Conservation (phyloP, 2,113 vertebrate genomes). For the Calyptomena viridis region DNA sequence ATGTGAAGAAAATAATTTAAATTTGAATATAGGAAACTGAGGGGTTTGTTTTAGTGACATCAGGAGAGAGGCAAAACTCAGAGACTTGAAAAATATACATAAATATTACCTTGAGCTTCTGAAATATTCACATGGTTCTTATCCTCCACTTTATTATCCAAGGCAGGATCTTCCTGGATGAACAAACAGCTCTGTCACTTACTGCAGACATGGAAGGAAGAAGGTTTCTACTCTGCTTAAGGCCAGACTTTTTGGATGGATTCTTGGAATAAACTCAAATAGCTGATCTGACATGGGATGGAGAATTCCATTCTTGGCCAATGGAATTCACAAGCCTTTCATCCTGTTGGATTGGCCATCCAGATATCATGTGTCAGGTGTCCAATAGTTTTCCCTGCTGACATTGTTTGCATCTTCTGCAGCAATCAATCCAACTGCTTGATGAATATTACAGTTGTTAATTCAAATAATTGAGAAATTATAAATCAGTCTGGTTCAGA, state of each 20-base stretch:
- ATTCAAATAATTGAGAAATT: background rate
- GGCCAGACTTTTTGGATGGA: background rate
- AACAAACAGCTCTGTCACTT: background rate
- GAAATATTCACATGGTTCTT: background rate
- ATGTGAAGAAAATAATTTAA: background rate
- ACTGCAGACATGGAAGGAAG: background rate
- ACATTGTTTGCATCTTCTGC: too few relatives aligned
- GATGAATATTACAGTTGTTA: background rate
- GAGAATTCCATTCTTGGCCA: background rate
- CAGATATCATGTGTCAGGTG: background rate
- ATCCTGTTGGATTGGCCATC: rapidly evolving
- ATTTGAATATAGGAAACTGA: background rate
- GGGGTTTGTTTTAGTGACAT: background rate
- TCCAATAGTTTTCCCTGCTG: background rate
- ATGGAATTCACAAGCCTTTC: background rate
- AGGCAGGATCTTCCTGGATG: constrained; percentile 58
- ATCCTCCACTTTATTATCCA: constrained; percentile 20
- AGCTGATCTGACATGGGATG: rapidly evolving
- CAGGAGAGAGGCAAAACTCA: background rate
- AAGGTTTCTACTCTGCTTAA: background rate
- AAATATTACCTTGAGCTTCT: constrained; percentile 62
- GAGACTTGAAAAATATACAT: background rate
- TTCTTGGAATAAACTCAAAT: background rate
- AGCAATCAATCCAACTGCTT: background rate
- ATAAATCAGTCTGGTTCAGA: background rate